Evolutionary conservation across 2,113 vertebrate species (phyloP).

Genomic region (Gnathonemus echidnorhynchus): DNA sequence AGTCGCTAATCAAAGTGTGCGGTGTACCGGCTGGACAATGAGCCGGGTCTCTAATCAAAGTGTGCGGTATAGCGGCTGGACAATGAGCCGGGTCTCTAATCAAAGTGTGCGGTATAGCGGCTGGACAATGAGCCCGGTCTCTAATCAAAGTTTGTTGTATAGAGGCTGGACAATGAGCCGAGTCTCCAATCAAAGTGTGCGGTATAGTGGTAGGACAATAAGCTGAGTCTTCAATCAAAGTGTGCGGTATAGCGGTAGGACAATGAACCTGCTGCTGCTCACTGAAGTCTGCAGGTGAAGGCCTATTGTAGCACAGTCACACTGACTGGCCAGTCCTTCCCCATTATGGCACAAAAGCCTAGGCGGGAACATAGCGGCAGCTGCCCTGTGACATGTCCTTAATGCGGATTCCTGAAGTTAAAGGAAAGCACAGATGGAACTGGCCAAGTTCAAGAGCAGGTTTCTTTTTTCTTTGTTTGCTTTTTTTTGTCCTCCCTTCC

Average conservation of each 20-base stretch:
- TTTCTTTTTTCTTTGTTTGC: constrained; percentile 14
- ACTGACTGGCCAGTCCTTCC: background rate
- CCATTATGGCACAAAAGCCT: background rate
- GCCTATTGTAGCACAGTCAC: background rate
- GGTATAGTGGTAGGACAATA: background rate
- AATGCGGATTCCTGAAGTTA: constrained; percentile 43
- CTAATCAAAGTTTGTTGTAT: background rate
- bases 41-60: background rate
- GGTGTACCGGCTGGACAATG: background rate
- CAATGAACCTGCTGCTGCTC: background rate
- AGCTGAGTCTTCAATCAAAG: background rate
- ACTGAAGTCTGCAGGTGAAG: constrained; percentile 9
- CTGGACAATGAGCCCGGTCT: background rate
- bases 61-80: background rate
- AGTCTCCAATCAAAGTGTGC: too few relatives aligned
- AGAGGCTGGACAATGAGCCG: background rate
- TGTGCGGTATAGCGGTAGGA: background rate
- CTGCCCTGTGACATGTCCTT: constrained; percentile 1
- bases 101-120: background rate
- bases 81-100: background rate
- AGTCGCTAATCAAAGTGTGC: background rate
- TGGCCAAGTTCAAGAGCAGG: constrained; percentile 52
- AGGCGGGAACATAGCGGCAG: background rate
- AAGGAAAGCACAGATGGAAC: constrained; percentile 41
- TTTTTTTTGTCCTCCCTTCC: constrained; percentile 16